phyloP scores from a whole-genome alignment of 2,113 vertebrate species.

The Campylomormyrus tamandua region DNA sequence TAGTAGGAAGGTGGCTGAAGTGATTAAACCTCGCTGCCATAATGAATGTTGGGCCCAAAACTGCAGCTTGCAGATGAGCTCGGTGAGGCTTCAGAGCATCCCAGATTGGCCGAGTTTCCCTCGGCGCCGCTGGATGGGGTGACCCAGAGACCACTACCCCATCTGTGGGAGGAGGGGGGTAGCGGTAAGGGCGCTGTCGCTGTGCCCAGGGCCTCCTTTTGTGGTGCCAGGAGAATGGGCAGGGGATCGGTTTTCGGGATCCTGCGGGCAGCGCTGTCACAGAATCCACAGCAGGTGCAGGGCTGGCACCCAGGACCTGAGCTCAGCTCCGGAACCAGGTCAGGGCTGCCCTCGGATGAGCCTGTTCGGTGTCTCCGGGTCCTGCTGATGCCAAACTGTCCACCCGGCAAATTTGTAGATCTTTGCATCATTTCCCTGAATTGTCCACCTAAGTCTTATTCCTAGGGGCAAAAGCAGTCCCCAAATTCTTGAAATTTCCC shows the following conservation, averaged over 20 bases:
- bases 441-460: neutral
- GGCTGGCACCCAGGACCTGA: neutral
- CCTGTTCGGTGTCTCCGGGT: neutral
- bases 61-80: neutral
- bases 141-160: neutral
- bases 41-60: neutral
- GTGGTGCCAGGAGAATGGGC: constrained; percentile 36
- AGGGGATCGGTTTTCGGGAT: constrained; percentile 46
- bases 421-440: neutral
- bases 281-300: constrained; percentile 41
- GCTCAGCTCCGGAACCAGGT: neutral
- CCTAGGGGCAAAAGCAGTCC: neutral
- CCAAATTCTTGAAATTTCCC: neutral
- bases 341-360: constrained; percentile 20
- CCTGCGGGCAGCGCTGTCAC: constrained; percentile 42
- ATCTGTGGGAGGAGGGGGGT: neutral
- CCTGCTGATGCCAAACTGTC: constrained; percentile 31
- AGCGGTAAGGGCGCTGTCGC: neutral
- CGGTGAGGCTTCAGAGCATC: neutral
- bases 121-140: neutral
- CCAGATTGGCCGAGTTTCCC: neutral
- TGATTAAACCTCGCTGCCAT: neutral
- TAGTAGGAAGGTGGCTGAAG: neutral
- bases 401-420: neutral
- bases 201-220: constrained; percentile 16